Conservation (phyloP, 2,888 invertebrate species). For the Drosophila paranaensis region DNA sequence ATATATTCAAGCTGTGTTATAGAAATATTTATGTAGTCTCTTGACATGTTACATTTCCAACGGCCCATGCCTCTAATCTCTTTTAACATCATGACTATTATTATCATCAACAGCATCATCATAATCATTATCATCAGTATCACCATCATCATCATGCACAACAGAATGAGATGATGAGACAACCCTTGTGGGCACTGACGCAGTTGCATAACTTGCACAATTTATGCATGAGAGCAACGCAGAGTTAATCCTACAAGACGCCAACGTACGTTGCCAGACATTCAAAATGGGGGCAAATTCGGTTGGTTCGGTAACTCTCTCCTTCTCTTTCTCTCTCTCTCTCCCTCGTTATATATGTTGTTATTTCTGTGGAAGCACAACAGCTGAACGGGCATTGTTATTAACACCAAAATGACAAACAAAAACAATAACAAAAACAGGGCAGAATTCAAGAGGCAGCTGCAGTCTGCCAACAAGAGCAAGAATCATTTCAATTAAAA, state of each 20-base stretch:
- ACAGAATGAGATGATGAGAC: conserved; percentile 6
- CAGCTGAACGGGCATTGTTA: conserved; percentile 54
- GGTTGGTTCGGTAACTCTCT: conserved; percentile 11
- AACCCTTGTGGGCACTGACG: conserved; percentile 21
- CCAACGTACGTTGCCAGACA: conserved; percentile 59
- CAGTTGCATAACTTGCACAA: conserved; percentile 64
- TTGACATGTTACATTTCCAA: conserved; percentile 2
- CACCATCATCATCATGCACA: conserved; percentile 5
- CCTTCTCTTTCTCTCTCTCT: not conserved
- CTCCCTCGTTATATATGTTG: conserved; percentile 11
- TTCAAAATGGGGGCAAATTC: conserved; percentile 5
- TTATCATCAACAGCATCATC: conserved; percentile 1
- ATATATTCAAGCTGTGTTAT: not conserved
- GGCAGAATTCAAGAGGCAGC: conserved; percentile 11
- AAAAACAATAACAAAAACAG: conserved; percentile 32
- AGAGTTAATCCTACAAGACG: conserved; percentile 66
- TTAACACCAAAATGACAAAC: conserved; percentile 59
- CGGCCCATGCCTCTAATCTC: conserved; percentile 17
- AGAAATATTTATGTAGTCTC: not conserved
- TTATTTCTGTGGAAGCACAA: conserved; percentile 37
- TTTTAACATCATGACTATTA: conserved; percentile 17
- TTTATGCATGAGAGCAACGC: conserved; percentile 69
- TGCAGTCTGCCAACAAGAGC: conserved; percentile 2
- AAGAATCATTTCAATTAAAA: conserved; percentile 4
- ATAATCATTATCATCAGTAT: not conserved